Evolutionary conservation across 2,797 vertebrate genomes (phyloP).

Genomic region (Emys orbicularis): DNA sequence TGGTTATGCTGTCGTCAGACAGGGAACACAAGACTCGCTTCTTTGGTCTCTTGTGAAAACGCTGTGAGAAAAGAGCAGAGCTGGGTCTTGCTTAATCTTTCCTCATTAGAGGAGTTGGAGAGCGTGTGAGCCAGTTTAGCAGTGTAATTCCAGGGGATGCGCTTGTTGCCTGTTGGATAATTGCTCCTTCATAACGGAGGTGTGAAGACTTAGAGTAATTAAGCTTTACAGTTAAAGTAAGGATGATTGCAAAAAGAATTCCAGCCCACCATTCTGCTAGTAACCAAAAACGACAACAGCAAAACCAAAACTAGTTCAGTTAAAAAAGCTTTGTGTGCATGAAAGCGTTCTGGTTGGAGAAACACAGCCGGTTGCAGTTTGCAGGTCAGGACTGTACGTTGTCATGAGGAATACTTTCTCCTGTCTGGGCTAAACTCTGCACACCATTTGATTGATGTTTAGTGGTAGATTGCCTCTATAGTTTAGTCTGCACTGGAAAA

Average conservation of each 20-base stretch:
- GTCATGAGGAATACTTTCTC: neutral
- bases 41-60: neutral
- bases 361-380: accelerated
- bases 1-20: neutral
- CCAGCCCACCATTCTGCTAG: neutral
- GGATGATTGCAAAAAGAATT: neutral
- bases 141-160: neutral
- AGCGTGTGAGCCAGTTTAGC: neutral
- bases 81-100: neutral
- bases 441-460: neutral
- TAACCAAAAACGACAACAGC: neutral
- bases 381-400: accelerated
- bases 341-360: neutral
- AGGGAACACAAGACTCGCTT: neutral
- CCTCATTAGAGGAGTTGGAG: neutral
- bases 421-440: neutral
- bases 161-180: neutral
- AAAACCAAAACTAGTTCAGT: neutral
- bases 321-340: neutral
- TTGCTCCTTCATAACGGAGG: neutral
- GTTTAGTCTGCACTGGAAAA: neutral
- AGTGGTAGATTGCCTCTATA: neutral
- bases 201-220: neutral
- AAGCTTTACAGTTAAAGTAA: neutral
- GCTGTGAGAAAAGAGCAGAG: neutral